phyloP scores from a whole-genome alignment of 2,888 invertebrate species.

The Meiosimyza platycephala region DNA sequence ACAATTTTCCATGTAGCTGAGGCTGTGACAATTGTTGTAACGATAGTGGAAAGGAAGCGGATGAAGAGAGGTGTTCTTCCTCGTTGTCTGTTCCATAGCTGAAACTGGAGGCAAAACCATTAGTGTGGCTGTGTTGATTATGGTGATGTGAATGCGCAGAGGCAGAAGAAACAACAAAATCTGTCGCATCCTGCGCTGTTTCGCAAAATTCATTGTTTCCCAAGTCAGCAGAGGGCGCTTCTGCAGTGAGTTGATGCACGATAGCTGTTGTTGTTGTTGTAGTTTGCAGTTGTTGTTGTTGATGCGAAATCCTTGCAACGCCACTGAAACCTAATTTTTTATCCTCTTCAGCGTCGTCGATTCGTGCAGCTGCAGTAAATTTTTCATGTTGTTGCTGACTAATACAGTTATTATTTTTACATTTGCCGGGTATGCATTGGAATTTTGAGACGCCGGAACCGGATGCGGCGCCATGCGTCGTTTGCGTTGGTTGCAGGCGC shows the following conservation, averaged over 20 bases:
- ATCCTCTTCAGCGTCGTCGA: constrained; percentile 14
- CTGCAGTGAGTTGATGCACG: constrained; percentile 29
- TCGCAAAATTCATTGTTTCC: constrained; percentile 29
- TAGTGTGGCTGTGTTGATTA: constrained; percentile 42
- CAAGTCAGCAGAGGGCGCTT: constrained; percentile 3
- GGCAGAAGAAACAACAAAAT: constrained; percentile 22
- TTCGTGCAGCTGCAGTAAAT: constrained; percentile 32
- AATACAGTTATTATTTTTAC: constrained; percentile 62
- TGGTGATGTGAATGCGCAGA: constrained; percentile 29
- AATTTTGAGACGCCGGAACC: constrained; percentile 50
- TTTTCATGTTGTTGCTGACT: constrained; percentile 52
- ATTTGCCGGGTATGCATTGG: constrained; percentile 58
- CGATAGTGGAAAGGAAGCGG: constrained; percentile 43
- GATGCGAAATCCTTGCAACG: constrained; percentile 15
- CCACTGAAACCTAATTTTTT: neutral
- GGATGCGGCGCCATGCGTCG: constrained; percentile 46
- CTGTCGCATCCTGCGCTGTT: constrained; percentile 24
- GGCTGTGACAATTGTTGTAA: constrained; percentile 39
- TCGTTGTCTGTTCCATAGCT: constrained; percentile 52
- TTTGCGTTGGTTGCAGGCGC: constrained; percentile 68
- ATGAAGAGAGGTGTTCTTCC: constrained; percentile 44
- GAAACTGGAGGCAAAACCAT: constrained; percentile 50
- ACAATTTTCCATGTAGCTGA: neutral
- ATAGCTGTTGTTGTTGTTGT: constrained; percentile 27
- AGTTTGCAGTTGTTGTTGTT: neutral